Conservation (phyloP, 1,140 invertebrate genomes). For the Sogatella furcifera region DNA sequence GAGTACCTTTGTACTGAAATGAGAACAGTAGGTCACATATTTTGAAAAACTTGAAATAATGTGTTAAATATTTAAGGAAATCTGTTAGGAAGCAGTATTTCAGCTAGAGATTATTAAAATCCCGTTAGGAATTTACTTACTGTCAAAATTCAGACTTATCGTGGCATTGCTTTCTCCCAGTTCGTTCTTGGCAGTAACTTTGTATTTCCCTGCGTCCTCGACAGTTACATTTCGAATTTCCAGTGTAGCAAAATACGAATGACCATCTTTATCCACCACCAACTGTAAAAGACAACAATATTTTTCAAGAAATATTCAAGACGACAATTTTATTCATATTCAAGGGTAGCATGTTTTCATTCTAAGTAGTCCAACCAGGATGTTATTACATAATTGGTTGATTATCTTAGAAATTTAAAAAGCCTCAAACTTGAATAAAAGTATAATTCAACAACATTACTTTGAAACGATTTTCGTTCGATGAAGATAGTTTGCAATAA, state of each 20-base stretch:
- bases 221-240: constrained; percentile 90
- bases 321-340: no score
- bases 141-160: constrained; percentile 94
- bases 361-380: no score
- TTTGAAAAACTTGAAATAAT: neutral
- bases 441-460: no score
- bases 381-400: no score
- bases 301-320: no score
- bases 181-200: constrained; percentile 92
- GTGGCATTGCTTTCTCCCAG: constrained; percentile 92
- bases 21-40: no score
- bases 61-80: no score
- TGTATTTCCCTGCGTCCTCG: constrained; percentile 94
- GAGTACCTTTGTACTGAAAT: no score
- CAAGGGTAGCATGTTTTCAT: no score
- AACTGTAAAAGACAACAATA: constrained; percentile 44
- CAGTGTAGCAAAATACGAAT: constrained; percentile 84
- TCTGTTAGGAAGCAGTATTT: neutral
- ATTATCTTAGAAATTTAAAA: neutral
- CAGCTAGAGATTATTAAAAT: neutral
- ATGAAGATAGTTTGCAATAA: no score
- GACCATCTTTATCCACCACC: constrained; percentile 78
- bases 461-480: no score
- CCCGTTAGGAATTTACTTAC: constrained; percentile 51
- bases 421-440: no score